A percentile compares a stretch with the other conserved stretches of the same genome.
Evolutionary conservation across 2,888 invertebrate species (phyloP).

Genomic region (Seladonia tumulorum): DNA sequence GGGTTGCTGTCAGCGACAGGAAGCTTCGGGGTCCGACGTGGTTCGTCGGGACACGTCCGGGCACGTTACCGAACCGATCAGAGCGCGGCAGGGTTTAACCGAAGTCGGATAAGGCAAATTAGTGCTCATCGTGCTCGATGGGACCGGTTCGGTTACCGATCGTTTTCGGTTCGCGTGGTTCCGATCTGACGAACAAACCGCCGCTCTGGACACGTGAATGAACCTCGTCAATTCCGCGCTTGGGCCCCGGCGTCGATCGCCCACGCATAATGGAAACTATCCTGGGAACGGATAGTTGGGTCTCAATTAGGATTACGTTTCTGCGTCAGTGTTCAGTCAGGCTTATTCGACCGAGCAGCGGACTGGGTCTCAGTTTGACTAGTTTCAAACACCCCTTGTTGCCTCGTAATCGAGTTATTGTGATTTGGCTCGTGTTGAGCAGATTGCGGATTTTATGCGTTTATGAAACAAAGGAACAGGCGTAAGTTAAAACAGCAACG

Average conservation of each 20-base stretch:
- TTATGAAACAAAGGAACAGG: too few species aligned
- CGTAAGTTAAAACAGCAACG: too few species aligned
- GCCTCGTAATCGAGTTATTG: not conserved
- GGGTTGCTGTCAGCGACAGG: conserved; percentile 33
- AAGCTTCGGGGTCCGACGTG: conserved; percentile 20
- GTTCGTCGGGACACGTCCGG: not conserved
- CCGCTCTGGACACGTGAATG: not conserved
- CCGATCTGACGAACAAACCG: not conserved
- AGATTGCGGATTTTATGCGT: too few species aligned
- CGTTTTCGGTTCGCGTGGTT: not conserved
- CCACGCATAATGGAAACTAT: not conserved
- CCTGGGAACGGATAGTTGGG: not conserved
- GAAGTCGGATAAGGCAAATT: conserved; percentile 29
- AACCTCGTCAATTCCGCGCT: conserved; percentile 11
- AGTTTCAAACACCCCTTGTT: not conserved
- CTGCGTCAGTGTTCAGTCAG: not conserved
- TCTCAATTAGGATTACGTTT: not conserved
- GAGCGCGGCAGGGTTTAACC: not conserved
- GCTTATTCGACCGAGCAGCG: not conserved
- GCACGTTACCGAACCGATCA: not conserved
- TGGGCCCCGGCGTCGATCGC: conserved; percentile 11
- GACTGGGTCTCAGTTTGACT: not conserved
- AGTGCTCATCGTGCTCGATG: conserved; percentile 7
- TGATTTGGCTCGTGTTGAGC: not conserved
- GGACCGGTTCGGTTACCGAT: conserved; percentile 11